These are phyloP conservation scores for Crotophaga sulcirostris DNA, from an alignment of 2,113 vertebrate genomes.

Conservation along the genomic window DNA sequence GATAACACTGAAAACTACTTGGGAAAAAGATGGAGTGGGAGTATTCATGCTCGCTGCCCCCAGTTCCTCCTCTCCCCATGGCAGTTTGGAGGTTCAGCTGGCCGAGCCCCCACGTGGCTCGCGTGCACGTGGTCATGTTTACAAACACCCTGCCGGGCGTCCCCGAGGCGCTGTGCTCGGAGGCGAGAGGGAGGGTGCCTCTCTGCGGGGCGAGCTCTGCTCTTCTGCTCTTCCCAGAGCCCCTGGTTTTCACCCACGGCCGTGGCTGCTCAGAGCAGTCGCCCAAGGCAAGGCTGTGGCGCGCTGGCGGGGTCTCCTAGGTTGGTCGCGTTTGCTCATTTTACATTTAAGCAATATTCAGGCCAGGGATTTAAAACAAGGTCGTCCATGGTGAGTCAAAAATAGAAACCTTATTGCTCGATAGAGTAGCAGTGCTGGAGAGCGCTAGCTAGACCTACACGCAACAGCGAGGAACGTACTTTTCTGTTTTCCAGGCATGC, in stretches of 20 bases:
- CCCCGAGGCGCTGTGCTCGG: neutral
- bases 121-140: constrained; percentile 43
- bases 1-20: neutral
- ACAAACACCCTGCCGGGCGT: constrained; percentile 60
- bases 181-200: neutral
- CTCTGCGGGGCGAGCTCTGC: neutral
- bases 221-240: neutral
- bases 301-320: neutral
- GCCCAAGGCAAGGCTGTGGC: neutral
- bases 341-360: neutral
- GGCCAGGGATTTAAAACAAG: neutral
- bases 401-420: constrained; percentile 46
- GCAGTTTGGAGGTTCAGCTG: neutral
- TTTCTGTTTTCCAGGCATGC: constrained; percentile 20
- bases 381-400: constrained; percentile 32
- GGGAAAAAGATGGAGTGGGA: neutral
- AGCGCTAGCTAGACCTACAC: neutral
- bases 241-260: neutral
- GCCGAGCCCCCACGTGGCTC: neutral
- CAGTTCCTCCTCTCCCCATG: neutral
- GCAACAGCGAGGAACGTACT: neutral
- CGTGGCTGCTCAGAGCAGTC: neutral
- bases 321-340: neutral
- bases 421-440: constrained; percentile 23
- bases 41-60: neutral